Evolutionary conservation across 2,888 invertebrate species (phyloP).

Genomic region (Tetropium fuscum): DNA sequence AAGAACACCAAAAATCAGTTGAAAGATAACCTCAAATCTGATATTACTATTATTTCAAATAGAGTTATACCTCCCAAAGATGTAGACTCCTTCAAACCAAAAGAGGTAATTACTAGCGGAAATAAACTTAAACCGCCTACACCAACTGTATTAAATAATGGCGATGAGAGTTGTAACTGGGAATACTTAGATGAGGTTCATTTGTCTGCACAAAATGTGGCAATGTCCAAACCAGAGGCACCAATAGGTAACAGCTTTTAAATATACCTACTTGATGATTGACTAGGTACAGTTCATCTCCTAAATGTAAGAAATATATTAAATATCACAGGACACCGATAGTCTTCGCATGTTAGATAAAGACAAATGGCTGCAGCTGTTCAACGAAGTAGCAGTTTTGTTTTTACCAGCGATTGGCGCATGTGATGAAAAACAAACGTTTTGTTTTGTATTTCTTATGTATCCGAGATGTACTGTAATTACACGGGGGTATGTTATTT

Average conservation of each 20-base stretch:
- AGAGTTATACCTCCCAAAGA: not conserved
- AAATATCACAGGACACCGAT: too few relatives aligned
- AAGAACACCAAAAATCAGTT: not conserved
- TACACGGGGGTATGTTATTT: too few relatives aligned
- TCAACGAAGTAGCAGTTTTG: too few relatives aligned
- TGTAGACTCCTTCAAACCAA: not conserved
- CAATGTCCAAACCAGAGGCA: not conserved
- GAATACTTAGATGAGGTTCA: slow-evolving; percentile 28
- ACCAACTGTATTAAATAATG: not conserved
- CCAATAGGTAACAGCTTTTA: slow-evolving; percentile 11
- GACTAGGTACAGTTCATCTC: too few relatives aligned
- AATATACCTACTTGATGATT: too few relatives aligned
- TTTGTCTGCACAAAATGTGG: slow-evolving; percentile 7
- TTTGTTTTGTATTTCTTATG: too few relatives aligned
- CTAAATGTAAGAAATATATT: not conserved
- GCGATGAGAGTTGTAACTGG: not conserved
- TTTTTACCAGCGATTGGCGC: too few relatives aligned
- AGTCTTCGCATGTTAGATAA: too few relatives aligned
- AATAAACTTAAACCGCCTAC: not conserved
- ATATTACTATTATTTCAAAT: slow-evolving; percentile 9
- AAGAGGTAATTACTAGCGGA: not conserved
- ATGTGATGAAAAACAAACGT: too few relatives aligned
- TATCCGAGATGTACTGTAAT: too few relatives aligned
- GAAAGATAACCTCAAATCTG: not conserved
- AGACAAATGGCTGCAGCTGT: too few relatives aligned